A percentile compares a stretch with the other conserved stretches of the same genome.
Conservation (phyloP, 2,797 vertebrate genomes). For the Gambelia wislizenii region DNA sequence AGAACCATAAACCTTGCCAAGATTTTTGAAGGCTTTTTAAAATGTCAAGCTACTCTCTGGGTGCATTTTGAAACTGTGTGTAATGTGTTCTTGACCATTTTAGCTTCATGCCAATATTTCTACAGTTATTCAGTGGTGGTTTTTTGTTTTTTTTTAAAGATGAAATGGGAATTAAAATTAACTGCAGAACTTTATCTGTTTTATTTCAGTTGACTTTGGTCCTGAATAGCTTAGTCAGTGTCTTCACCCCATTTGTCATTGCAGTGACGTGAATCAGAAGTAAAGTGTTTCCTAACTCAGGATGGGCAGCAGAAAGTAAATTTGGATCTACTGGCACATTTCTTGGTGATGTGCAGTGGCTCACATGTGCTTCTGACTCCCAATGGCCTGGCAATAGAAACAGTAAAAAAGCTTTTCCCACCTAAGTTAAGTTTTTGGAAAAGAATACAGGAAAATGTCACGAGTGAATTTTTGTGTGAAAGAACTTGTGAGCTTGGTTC, state of each 20-base stretch:
- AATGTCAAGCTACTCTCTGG: not conserved
- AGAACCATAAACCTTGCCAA: constrained; percentile 27
- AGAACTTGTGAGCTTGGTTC: not conserved
- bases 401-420: not conserved
- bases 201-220: not conserved
- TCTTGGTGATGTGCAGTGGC: not conserved
- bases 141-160: constrained; percentile 12
- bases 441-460: not conserved
- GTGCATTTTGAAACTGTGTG: constrained; percentile 30
- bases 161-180: constrained; percentile 2
- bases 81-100: rapidly evolving
- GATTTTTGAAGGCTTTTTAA: constrained; percentile 14
- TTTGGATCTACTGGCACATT: not conserved
- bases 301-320: not conserved
- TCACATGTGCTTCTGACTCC: too few species aligned
- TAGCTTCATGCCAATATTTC: constrained; percentile 19
- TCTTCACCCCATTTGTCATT: not conserved
- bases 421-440: not conserved
- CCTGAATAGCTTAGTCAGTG: not conserved
- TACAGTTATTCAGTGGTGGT: constrained; percentile 7
- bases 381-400: too few species aligned
- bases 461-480: too few species aligned
- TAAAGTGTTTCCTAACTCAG: not conserved
- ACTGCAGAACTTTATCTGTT: not conserved
- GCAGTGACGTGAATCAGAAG: not conserved